Percentiles rank a stretch among this genome's conserved stretches.
Evolutionary conservation across 2,888 invertebrate genomes (phyloP).

Genomic region (Sphaeridia pumilis): DNA sequence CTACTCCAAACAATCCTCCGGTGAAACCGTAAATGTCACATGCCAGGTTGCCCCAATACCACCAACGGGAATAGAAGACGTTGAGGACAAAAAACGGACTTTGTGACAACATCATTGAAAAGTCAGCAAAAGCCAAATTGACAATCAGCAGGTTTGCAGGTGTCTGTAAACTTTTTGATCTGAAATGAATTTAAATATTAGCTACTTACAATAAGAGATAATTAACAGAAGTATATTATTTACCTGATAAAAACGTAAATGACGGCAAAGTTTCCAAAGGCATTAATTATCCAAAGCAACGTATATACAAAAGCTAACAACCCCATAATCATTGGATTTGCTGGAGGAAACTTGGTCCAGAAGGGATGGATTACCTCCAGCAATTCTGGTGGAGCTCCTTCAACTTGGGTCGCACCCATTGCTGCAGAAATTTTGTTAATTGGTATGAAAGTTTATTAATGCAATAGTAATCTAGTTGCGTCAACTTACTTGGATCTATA

Average conservation of each 20-base stretch:
- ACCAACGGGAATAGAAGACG: constrained; percentile 32
- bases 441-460: no score
- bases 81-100: constrained; percentile 40
- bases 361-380: constrained; percentile 36
- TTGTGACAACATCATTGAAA: constrained; percentile 38
- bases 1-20: constrained; percentile 17
- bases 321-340: constrained; percentile 37
- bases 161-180: constrained; percentile 22
- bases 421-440: no score
- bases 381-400: constrained; percentile 35
- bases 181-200: background rate
- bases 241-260: constrained; percentile 18
- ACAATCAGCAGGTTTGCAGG: constrained; percentile 42
- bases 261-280: constrained; percentile 38
- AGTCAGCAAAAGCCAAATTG: constrained; percentile 41
- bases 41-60: constrained; percentile 37
- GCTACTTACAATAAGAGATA: no score
- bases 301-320: constrained; percentile 34
- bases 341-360: constrained; percentile 37
- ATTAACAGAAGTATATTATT: no score
- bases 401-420: constrained; percentile 17
- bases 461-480: no score
- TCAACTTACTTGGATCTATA: constrained; percentile 3
- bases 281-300: constrained; percentile 22
- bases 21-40: constrained; percentile 25